Conservation (phyloP, 2,888 invertebrate genomes). For the Apodemia zela region DNA sequence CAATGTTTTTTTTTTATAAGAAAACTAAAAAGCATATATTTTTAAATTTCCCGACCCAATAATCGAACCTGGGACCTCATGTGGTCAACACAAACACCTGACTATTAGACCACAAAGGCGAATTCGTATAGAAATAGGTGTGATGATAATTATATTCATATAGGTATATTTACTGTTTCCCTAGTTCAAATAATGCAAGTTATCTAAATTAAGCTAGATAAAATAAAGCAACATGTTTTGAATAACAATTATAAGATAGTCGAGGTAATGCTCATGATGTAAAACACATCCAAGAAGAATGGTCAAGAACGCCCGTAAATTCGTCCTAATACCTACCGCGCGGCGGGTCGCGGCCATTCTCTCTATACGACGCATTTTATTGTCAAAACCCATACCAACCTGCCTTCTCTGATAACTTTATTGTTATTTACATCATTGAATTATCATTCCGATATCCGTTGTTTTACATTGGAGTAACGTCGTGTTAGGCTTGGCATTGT, state of each 20-base stretch:
- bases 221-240: conserved; percentile 13
- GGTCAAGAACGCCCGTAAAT: conserved; percentile 55
- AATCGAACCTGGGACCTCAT: no score
- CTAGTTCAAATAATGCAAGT: conserved; percentile 30
- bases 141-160: no score
- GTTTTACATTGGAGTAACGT: conserved; percentile 74
- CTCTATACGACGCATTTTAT: conserved; percentile 67
- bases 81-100: no score
- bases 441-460: conserved; percentile 73
- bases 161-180: no score
- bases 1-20: no score
- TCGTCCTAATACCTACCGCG: conserved; percentile 55
- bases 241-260: background rate
- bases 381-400: conserved; percentile 73
- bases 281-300: conserved; percentile 1
- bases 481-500: conserved; percentile 61
- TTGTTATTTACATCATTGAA: conserved; percentile 77
- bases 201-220: conserved; percentile 24
- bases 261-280: background rate
- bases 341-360: conserved; percentile 52
- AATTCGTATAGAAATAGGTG: no score
- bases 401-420: conserved; percentile 73
- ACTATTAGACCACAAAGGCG: no score
- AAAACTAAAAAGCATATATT: no score
- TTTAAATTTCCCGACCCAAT: no score